Conservation (phyloP, 1,140 invertebrate species). For the Laupala kohalensis region DNA sequence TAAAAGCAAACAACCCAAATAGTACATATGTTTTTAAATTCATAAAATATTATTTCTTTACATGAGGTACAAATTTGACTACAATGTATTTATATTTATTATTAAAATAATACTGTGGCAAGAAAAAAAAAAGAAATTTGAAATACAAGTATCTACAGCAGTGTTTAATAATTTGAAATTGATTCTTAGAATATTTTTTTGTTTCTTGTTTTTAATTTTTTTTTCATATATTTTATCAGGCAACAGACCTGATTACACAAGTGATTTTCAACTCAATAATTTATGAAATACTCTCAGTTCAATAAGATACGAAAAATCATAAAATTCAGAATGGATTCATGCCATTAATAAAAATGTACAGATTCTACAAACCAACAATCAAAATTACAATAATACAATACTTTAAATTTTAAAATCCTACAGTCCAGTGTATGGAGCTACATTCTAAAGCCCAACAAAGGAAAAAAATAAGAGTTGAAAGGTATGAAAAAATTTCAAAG, state of each 20-base stretch:
- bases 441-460: no score
- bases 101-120: neutral
- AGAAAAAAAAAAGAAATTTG: neutral
- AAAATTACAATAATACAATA: neutral
- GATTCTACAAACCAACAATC: neutral
- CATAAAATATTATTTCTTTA: neutral
- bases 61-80: neutral
- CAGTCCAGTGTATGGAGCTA: no score
- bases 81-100: neutral
- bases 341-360: neutral
- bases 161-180: neutral
- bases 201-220: neutral
- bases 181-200: neutral
- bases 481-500: neutral
- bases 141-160: neutral
- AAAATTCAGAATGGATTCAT: neutral
- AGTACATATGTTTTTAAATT: neutral
- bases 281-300: neutral
- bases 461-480: neutral
- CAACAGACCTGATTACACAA: neutral
- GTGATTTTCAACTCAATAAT: neutral
- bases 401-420: no score
- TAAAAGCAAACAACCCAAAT: neutral
- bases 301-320: neutral
- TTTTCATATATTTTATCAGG: neutral